phyloP scores from a whole-genome alignment of 2,888 invertebrate species.

The Buathra laborator region DNA sequence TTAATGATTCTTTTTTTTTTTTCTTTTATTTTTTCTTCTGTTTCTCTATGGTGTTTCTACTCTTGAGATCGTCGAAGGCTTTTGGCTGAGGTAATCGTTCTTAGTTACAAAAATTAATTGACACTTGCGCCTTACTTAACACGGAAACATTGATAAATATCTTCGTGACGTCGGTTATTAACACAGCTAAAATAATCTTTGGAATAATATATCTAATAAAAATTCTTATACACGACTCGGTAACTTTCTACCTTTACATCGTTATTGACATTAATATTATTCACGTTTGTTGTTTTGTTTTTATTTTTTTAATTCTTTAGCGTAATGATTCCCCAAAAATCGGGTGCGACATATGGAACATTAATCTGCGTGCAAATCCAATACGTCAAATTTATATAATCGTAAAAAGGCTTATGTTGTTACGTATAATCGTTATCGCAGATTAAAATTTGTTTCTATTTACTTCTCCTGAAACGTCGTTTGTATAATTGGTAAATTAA shows the following conservation, averaged over 20 bases:
- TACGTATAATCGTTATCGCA: conserved; percentile 31
- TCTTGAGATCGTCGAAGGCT: conserved; percentile 11
- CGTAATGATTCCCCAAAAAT: conserved; percentile 69
- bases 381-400: conserved; percentile 38
- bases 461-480: not conserved
- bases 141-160: conserved; percentile 47
- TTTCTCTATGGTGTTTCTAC: not conserved
- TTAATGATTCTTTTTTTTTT: conserved; percentile 24
- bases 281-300: conserved; percentile 1
- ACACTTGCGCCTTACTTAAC: conserved; percentile 61
- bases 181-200: conserved; percentile 36
- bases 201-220: conserved; percentile 38
- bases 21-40: conserved; percentile 8
- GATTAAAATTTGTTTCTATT: conserved; percentile 27
- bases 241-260: conserved; percentile 32
- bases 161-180: conserved; percentile 37
- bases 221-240: conserved; percentile 44
- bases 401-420: conserved; percentile 37
- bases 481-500: not conserved
- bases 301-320: conserved; percentile 43
- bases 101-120: conserved; percentile 48
- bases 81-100: conserved; percentile 55
- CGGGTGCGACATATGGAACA: conserved; percentile 58
- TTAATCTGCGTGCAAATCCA: conserved; percentile 62
- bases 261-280: conserved; percentile 53